Conservation (phyloP, 2,888 invertebrate species). For the Chymomyza amoena region DNA sequence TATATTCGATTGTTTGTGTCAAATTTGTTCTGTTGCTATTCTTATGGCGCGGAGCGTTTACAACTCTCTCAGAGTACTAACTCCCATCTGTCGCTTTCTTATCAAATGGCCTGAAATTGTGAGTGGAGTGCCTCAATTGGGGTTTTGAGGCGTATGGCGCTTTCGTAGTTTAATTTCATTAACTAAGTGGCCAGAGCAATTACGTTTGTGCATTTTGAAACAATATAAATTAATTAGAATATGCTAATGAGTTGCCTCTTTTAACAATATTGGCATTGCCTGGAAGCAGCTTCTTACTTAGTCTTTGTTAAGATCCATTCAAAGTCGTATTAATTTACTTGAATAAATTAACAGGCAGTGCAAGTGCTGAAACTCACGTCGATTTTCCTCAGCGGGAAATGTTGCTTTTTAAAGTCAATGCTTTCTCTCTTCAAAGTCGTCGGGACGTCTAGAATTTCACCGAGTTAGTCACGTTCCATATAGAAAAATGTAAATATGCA, state of each 20-base stretch:
- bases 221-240: conserved; percentile 73
- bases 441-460: conserved; percentile 53
- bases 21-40: too few relatives aligned
- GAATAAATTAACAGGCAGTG: conserved; percentile 56
- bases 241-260: conserved; percentile 61
- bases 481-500: conserved; percentile 23
- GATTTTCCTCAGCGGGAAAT: not conserved
- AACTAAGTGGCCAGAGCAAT: conserved; percentile 69
- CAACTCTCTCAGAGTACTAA: too few relatives aligned
- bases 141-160: conserved; percentile 10
- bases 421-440: conserved; percentile 29
- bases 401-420: conserved; percentile 40
- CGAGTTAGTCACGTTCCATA: conserved; percentile 47
- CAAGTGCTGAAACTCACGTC: not conserved
- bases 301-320: conserved; percentile 26
- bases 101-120: conserved; percentile 12
- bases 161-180: conserved; percentile 65
- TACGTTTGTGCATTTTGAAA: conserved; percentile 69
- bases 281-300: conserved; percentile 17
- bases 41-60: too few relatives aligned
- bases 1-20: too few relatives aligned
- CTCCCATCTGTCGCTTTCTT: not conserved
- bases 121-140: conserved; percentile 16
- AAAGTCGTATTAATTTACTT: conserved; percentile 62
- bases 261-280: conserved; percentile 30